These are phyloP conservation scores for Argya squamiceps DNA, from an alignment of 2,797 vertebrate species.

Conservation along the genomic window DNA sequence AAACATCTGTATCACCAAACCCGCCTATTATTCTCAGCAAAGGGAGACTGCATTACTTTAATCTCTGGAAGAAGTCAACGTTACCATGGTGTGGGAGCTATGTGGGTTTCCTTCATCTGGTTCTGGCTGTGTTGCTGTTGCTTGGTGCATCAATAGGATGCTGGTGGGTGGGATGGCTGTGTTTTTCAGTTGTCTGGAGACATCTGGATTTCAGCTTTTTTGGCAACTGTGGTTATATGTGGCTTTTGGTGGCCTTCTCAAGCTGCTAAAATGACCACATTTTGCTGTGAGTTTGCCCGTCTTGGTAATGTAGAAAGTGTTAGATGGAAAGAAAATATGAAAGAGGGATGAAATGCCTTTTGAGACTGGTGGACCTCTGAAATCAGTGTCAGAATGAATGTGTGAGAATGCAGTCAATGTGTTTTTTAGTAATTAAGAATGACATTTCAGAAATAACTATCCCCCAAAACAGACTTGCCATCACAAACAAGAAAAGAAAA, in stretches of 20 bases:
- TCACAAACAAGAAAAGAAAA: neutral
- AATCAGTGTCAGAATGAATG: neutral
- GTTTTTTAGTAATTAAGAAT: neutral
- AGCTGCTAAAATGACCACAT: neutral
- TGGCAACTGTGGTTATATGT: neutral
- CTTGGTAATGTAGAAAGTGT: neutral
- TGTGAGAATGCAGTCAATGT: neutral
- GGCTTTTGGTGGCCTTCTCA: neutral
- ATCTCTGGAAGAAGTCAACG: accelerated
- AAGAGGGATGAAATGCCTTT: neutral
- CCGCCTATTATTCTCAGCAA: neutral
- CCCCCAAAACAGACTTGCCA: neutral
- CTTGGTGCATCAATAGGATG: neutral
- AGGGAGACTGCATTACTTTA: neutral
- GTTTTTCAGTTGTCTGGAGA: neutral
- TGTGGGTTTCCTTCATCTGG: accelerated
- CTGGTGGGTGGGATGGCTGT: neutral
- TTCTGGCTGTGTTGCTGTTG: neutral
- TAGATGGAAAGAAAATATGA: neutral
- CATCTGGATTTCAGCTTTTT: neutral
- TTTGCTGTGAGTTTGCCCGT: neutral
- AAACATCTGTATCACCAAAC: neutral
- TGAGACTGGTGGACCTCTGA: neutral
- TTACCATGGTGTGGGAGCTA: neutral
- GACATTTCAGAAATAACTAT: neutral